phyloP scores from a whole-genome alignment of 1,140 invertebrate genomes.

The Aphaenogaster floridana region DNA sequence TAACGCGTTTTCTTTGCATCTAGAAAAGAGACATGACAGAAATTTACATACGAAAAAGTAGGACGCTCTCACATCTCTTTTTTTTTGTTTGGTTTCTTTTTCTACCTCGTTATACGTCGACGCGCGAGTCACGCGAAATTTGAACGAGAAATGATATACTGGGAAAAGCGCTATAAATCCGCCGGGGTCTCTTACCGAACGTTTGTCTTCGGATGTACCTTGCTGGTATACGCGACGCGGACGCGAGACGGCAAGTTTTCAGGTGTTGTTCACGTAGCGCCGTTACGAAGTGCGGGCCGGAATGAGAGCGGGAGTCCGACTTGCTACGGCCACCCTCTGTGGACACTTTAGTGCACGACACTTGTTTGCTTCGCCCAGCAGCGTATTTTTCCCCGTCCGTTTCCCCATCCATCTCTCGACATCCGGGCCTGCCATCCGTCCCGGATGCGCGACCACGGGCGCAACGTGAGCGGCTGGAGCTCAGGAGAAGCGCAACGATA shows the following conservation, averaged over 20 bases:
- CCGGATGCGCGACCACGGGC: background rate
- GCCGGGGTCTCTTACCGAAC: conserved; percentile 11
- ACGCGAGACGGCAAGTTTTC: conserved; percentile 22
- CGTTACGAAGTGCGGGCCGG: conserved; percentile 7
- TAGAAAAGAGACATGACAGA: conserved; percentile 27
- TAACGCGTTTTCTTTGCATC: background rate
- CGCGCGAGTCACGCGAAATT: conserved; percentile 39
- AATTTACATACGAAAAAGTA: conserved; percentile 55
- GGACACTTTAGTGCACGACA: conserved; percentile 68
- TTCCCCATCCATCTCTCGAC: conserved; percentile 16
- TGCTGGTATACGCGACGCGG: background rate
- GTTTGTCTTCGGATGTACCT: conserved; percentile 48
- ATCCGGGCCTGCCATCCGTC: background rate
- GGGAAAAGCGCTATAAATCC: conserved; percentile 33
- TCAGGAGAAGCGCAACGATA: background rate
- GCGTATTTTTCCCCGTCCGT: conserved; percentile 59
- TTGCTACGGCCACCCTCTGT: background rate
- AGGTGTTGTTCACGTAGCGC: conserved; percentile 32
- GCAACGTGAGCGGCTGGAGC: background rate
- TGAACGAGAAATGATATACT: conserved; percentile 25
- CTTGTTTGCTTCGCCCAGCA: conserved; percentile 64
- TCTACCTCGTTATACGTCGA: conserved; percentile 4
- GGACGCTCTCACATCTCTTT: background rate
- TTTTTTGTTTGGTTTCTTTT: background rate
- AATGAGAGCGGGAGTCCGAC: conserved; percentile 8